Percentiles rank a stretch among this genome's conserved stretches.
Conservation (phyloP, 2,797 vertebrate genomes). For the Gallinago nigripennis region DNA sequence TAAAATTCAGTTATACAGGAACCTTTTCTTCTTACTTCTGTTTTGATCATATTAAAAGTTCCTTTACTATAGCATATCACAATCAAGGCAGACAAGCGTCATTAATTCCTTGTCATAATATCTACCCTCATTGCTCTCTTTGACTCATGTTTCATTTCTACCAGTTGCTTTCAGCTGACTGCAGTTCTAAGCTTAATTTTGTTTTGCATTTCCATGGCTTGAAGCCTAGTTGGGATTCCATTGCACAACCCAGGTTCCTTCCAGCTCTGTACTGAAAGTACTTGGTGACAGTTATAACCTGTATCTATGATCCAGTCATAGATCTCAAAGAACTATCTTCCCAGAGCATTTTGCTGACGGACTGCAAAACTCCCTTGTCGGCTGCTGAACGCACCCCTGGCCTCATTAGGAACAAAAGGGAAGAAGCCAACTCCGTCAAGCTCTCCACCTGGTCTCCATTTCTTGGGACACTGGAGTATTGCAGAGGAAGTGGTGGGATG, state of each 20-base stretch:
- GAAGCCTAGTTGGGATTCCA: not conserved
- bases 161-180: not conserved
- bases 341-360: not conserved
- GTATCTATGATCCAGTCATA: not conserved
- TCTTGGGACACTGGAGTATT: not conserved
- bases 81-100: not conserved
- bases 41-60: not conserved
- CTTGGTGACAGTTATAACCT: not conserved
- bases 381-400: not conserved
- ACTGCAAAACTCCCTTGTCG: not conserved
- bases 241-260: not conserved
- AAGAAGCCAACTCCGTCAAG: not conserved
- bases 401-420: not conserved
- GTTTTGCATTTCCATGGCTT: not conserved
- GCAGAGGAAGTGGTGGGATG: slow-evolving; percentile 5
- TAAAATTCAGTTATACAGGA: not conserved
- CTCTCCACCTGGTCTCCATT: slow-evolving; percentile 44
- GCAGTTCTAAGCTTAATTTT: not conserved
- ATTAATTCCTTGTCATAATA: not conserved
- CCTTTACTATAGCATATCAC: not conserved
- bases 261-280: not conserved
- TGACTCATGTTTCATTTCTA: not conserved
- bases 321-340: not conserved
- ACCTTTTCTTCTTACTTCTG: not conserved
- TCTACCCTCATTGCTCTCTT: not conserved